Evolutionary conservation across 2,797 vertebrate genomes (phyloP).

Genomic region (Mus caroli): DNA sequence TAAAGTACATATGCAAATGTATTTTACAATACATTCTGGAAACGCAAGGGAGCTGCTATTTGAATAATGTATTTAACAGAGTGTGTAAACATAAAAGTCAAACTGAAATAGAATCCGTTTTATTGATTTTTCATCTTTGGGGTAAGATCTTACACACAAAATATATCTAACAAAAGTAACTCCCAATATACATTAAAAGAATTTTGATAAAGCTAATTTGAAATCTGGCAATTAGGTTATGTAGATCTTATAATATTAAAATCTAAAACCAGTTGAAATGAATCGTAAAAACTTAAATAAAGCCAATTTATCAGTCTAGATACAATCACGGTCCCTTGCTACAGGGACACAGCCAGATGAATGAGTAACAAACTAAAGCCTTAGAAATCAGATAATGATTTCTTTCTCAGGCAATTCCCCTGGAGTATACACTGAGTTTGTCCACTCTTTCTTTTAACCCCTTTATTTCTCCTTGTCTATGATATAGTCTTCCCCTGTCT

Average conservation of each 20-base stretch:
- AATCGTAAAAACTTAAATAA: neutral
- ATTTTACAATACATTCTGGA: conserved; percentile 46
- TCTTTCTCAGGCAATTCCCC: neutral
- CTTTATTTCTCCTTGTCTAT: neutral
- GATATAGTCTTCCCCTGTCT: neutral
- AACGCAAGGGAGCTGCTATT: neutral
- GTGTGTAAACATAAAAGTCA: conserved; percentile 25
- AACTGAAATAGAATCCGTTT: conserved; percentile 42
- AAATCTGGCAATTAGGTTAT: conserved; percentile 34
- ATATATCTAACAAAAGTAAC: conserved; percentile 27
- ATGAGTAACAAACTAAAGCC: neutral
- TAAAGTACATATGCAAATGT: conserved; percentile 3
- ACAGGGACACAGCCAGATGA: neutral
- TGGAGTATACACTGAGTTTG: neutral
- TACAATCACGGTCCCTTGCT: neutral
- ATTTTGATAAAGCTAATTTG: conserved; percentile 47
- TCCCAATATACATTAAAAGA: conserved; percentile 7
- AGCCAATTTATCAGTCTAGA: conserved; percentile 47
- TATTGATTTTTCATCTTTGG: conserved; percentile 1
- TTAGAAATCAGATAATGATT: neutral
- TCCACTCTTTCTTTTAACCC: neutral
- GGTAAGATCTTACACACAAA: conserved; percentile 4
- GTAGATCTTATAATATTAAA: conserved; percentile 28
- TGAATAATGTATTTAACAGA: conserved; percentile 2
- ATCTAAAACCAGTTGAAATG: neutral